Conservation (phyloP, 2,888 invertebrate species). For the Spisula subtruncata region DNA sequence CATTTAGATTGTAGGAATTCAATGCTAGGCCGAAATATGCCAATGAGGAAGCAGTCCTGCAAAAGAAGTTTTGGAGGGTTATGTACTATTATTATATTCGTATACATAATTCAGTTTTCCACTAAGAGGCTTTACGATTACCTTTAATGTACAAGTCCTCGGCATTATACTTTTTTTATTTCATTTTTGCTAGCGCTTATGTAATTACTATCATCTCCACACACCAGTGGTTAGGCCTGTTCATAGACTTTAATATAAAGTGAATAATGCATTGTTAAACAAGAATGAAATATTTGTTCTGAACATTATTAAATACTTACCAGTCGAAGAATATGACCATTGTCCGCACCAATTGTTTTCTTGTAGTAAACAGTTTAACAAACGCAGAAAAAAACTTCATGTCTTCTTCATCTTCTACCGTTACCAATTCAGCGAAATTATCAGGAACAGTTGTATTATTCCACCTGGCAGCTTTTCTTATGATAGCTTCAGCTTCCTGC, state of each 20-base stretch:
- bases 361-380: slow-evolving; percentile 69
- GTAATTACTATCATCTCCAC: too few relatives aligned
- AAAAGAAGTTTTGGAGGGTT: not conserved
- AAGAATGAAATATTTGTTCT: too few relatives aligned
- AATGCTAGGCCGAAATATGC: slow-evolving; percentile 81
- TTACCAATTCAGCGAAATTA: slow-evolving; percentile 49
- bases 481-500: slow-evolving; percentile 71
- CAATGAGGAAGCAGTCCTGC: slow-evolving; percentile 80
- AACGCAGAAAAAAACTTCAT: slow-evolving; percentile 36
- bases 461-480: slow-evolving; percentile 70
- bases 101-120: too few relatives aligned
- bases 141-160: too few relatives aligned
- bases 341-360: slow-evolving; percentile 65
- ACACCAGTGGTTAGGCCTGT: too few relatives aligned
- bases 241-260: too few relatives aligned
- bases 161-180: too few relatives aligned
- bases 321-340: slow-evolving; percentile 75
- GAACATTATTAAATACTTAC: slow-evolving; percentile 59
- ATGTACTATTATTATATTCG: too few relatives aligned
- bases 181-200: too few relatives aligned
- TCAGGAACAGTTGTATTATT: slow-evolving; percentile 70
- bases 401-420: slow-evolving; percentile 10
- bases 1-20: slow-evolving; percentile 79
- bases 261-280: too few relatives aligned
- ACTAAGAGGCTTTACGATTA: too few relatives aligned